These are phyloP conservation scores for Danio albolineatus DNA, from an alignment of 2,797 vertebrate genomes.

Conservation along the genomic window DNA sequence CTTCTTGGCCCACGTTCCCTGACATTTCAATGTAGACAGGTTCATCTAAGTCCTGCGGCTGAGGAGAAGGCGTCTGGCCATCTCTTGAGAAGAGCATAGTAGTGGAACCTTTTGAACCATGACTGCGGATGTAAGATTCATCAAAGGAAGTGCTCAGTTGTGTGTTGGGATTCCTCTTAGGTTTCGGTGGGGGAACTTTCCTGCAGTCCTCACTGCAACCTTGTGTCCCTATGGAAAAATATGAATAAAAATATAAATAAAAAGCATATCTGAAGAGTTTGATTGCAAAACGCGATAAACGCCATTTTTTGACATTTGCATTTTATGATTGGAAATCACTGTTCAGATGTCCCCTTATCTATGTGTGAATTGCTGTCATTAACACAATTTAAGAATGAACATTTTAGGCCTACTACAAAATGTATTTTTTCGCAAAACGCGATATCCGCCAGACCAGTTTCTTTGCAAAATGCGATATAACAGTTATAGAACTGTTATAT, in stretches of 20 bases:
- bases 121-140: conserved; percentile 91
- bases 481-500: too few species aligned
- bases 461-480: too few species aligned
- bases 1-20: conserved; percentile 88
- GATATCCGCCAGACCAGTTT: too few species aligned
- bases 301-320: too few species aligned
- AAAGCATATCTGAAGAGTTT: background rate
- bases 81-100: conserved; percentile 58
- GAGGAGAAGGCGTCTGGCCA: conserved; percentile 80
- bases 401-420: too few species aligned
- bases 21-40: conserved; percentile 99
- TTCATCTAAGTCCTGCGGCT: conserved; percentile 89
- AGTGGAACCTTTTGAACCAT: conserved; percentile 79
- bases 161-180: conserved; percentile 97
- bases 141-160: conserved; percentile 98
- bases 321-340: too few species aligned
- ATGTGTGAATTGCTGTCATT: too few species aligned
- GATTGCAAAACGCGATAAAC: too few species aligned
- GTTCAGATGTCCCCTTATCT: too few species aligned
- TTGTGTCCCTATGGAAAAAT: conserved; percentile 79
- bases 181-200: conserved; percentile 97
- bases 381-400: too few species aligned
- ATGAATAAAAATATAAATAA: conserved; percentile 12
- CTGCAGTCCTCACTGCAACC: conserved; percentile 97
- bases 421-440: too few species aligned